phyloP scores from a whole-genome alignment of 2,113 vertebrate genomes.

The Cyphomyrus plagiostoma region DNA sequence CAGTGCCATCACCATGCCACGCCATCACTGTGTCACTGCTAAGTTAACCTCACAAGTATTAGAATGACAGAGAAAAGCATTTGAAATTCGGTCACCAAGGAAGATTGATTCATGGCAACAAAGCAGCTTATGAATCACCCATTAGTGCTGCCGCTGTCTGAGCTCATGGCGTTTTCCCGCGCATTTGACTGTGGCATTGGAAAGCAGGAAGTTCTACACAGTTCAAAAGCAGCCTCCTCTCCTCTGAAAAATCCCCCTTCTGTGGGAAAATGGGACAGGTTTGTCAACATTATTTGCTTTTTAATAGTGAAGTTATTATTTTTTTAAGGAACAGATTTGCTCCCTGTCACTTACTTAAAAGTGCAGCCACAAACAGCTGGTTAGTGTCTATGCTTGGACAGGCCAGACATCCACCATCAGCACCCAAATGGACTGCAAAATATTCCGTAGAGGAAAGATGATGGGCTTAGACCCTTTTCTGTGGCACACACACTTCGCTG shows the following conservation, averaged over 20 bases:
- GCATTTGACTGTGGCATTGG: background rate
- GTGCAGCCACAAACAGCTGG: background rate
- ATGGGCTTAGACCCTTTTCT: background rate
- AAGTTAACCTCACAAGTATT: background rate
- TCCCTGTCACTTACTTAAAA: background rate
- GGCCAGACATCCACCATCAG: background rate
- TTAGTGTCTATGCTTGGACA: background rate
- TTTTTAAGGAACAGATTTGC: background rate
- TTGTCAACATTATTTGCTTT: background rate
- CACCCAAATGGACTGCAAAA: background rate
- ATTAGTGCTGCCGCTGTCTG: background rate
- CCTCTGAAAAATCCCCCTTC: background rate
- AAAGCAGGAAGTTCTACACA: background rate
- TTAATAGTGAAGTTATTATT: background rate
- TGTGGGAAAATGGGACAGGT: background rate
- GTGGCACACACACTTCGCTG: background rate
- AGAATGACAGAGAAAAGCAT: background rate
- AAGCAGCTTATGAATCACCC: background rate
- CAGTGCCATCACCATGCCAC: background rate
- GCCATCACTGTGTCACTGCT: background rate
- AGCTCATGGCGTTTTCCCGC: background rate
- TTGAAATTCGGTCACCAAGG: background rate
- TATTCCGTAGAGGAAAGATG: background rate
- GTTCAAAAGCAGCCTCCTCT: background rate
- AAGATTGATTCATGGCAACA: background rate